Evolutionary conservation across 2,113 vertebrate genomes (phyloP).

Genomic region (Aegithalos caudatus): DNA sequence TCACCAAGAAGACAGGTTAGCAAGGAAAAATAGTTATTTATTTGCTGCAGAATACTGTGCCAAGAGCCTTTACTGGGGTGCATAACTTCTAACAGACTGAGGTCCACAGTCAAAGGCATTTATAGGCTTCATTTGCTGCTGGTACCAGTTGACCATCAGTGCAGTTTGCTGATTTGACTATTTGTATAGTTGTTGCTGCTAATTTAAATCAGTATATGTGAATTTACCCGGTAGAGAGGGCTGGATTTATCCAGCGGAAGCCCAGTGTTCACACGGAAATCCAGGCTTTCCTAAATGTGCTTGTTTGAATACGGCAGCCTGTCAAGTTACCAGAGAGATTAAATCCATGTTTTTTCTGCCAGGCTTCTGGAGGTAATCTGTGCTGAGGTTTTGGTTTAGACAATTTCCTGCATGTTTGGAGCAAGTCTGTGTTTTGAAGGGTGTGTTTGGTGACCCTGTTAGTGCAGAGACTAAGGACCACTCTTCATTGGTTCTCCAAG

Average conservation of each 20-base stretch:
- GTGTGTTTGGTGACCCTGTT: neutral
- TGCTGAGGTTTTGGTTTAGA: neutral
- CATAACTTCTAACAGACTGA: neutral
- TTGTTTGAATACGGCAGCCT: neutral
- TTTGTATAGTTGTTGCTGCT: neutral
- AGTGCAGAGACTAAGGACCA: neutral
- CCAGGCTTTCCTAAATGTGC: neutral
- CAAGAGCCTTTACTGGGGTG: neutral
- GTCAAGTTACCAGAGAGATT: neutral
- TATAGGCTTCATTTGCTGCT: neutral
- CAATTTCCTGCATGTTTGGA: neutral
- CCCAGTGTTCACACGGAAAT: neutral
- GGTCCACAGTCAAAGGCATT: neutral
- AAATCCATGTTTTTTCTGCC: neutral
- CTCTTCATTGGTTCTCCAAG: neutral
- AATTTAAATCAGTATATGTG: neutral
- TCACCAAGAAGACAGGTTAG: slow-evolving; percentile 43
- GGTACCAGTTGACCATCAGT: neutral
- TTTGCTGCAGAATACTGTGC: slow-evolving; percentile 9
- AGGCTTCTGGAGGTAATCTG: neutral
- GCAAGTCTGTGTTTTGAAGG: neutral
- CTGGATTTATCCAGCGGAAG: neutral
- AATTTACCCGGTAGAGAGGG: neutral
- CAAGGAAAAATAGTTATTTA: slow-evolving; percentile 3
- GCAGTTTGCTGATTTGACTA: neutral